Conservation (phyloP, 2,888 invertebrate species). For the Melipona bicolor region DNA sequence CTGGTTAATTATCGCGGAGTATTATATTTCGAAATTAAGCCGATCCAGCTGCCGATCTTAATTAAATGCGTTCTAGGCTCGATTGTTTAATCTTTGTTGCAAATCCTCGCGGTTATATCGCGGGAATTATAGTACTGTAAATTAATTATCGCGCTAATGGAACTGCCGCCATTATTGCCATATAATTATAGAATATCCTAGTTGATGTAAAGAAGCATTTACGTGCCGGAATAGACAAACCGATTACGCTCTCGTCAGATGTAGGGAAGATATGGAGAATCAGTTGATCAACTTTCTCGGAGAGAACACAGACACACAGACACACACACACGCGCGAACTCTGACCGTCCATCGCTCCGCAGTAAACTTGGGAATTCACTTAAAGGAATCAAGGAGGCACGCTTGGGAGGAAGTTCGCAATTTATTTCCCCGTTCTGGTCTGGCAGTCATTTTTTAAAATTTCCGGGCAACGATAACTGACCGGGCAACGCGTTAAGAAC, state of each 20-base stretch:
- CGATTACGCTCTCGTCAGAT: too few species aligned
- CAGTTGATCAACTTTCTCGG: background rate
- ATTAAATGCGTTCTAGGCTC: constrained; percentile 21
- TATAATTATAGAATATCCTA: background rate
- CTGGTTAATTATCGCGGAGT: constrained; percentile 16
- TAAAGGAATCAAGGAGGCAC: constrained; percentile 59
- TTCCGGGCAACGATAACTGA: constrained; percentile 15
- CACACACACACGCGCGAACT: too few species aligned
- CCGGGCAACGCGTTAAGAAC: background rate
- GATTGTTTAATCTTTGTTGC: constrained; percentile 23
- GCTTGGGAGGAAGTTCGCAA: constrained; percentile 53
- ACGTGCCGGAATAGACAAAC: too few species aligned
- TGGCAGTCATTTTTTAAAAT: constrained; percentile 13
- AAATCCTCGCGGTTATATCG: background rate
- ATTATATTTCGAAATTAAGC: constrained; percentile 9
- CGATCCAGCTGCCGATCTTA: background rate
- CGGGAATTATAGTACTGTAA: background rate
- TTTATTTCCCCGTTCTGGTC: constrained; percentile 14
- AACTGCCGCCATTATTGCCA: constrained; percentile 8
- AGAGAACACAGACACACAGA: background rate
- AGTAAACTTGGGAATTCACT: constrained; percentile 51
- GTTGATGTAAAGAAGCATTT: too few species aligned
- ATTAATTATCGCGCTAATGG: constrained; percentile 36
- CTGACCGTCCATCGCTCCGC: too few species aligned
- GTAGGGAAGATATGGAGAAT: background rate